A percentile compares a stretch with the other conserved stretches of the same genome.
These are phyloP conservation scores for Seriola quinqueradiata DNA, from an alignment of 2,113 vertebrate genomes.

Conservation along the genomic window DNA sequence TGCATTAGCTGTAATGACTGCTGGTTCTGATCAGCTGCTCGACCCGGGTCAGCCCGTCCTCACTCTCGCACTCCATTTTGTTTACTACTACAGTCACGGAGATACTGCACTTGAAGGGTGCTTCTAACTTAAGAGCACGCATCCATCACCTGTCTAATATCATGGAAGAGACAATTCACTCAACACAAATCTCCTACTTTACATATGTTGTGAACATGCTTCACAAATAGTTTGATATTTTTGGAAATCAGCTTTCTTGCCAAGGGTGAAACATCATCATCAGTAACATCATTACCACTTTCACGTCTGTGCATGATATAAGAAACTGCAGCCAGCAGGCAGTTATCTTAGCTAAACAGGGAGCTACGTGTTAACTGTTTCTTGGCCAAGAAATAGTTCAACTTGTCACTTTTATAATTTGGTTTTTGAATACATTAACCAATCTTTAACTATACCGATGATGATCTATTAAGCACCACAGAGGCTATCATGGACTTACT, in stretches of 20 bases:
- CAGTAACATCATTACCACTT: background rate
- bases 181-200: background rate
- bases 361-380: background rate
- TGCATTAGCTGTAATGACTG: conserved; percentile 48
- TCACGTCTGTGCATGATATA: background rate
- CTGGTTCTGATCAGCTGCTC: conserved; percentile 22
- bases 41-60: conserved; percentile 32
- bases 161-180: background rate
- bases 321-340: background rate
- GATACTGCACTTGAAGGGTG: background rate
- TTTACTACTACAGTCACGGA: background rate
- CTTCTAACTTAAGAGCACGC: conserved; percentile 20
- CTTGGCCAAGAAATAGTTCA: background rate
- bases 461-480: background rate
- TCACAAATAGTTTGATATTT: background rate
- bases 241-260: background rate
- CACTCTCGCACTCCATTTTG: conserved; percentile 25
- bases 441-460: background rate
- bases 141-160: background rate
- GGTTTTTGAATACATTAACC: background rate
- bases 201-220: background rate
- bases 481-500: background rate
- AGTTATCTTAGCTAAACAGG: too few species aligned
- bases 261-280: background rate
- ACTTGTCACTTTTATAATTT: background rate